Conservation (phyloP, 2,888 invertebrate species). For the Odiellus spinosus region DNA sequence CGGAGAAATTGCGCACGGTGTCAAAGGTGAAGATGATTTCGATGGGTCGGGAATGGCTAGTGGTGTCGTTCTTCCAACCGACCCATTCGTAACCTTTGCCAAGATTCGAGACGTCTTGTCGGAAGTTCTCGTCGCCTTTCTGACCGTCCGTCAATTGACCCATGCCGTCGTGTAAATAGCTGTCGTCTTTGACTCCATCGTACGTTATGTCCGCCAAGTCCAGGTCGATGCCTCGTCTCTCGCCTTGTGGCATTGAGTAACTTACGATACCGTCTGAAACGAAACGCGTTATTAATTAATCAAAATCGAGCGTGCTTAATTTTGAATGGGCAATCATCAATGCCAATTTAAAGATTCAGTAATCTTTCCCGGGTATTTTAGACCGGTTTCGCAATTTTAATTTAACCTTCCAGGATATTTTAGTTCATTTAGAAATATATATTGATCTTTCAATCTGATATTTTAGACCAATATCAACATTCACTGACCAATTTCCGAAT, state of each 20-base stretch:
- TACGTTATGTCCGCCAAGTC: conserved; percentile 70
- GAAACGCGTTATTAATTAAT: neutral
- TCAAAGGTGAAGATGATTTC: conserved; percentile 75
- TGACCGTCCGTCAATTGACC: conserved; percentile 72
- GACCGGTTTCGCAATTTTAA: too few species aligned
- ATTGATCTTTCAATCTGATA: too few species aligned
- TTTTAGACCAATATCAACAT: too few species aligned
- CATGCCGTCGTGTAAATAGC: conserved; percentile 55
- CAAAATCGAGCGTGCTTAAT: too few species aligned
- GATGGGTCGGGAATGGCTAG: conserved; percentile 38
- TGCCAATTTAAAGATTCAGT: too few species aligned
- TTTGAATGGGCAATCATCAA: too few species aligned
- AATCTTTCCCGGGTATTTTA: too few species aligned
- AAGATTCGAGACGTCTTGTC: conserved; percentile 28
- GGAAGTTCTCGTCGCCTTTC: conserved; percentile 57
- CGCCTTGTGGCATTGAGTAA: conserved; percentile 76
- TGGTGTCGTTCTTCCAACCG: conserved; percentile 69
- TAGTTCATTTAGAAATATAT: too few species aligned
- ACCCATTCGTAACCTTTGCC: conserved; percentile 56
- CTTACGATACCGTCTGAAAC: conserved; percentile 58
- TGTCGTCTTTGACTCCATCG: conserved; percentile 65
- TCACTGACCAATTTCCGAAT: too few species aligned
- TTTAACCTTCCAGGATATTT: too few species aligned
- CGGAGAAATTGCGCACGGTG: conserved; percentile 65
- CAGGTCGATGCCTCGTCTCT: conserved; percentile 57